Conservation (phyloP, 1,140 invertebrate genomes). For the Bactericera cockerelli region DNA sequence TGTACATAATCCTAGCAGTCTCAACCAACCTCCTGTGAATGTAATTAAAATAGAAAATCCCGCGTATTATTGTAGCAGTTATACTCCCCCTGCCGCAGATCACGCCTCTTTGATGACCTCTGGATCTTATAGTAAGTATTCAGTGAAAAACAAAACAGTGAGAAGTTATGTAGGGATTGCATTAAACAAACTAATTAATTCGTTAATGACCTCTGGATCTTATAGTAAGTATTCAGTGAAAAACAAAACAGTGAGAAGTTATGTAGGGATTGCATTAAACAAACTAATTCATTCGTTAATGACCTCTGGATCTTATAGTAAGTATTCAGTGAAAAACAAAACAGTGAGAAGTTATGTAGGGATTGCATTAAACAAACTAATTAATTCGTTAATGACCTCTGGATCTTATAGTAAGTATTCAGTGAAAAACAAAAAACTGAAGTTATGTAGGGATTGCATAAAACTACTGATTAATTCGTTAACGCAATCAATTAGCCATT, state of each 20-base stretch:
- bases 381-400: conserved; percentile 40
- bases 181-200: no score
- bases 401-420: conserved; percentile 41
- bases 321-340: conserved; percentile 27
- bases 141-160: no score
- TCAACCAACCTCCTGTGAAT: conserved; percentile 51
- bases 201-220: conserved; percentile 39
- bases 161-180: no score
- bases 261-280: no score
- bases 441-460: no score
- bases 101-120: conserved; percentile 38
- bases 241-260: no score
- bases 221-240: conserved; percentile 38
- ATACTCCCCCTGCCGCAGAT: conserved; percentile 55
- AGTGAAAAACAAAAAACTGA: no score
- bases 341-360: no score
- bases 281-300: no score
- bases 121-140: conserved; percentile 42
- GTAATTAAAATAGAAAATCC: conserved; percentile 82
- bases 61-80: conserved; percentile 82
- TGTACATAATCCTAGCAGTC: conserved; percentile 71
- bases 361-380: no score
- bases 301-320: conserved; percentile 42
- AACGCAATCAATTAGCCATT: no score
- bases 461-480: no score